Evolutionary conservation across 2,888 invertebrate genomes (phyloP), one percentile per base, ranked within the genome.

Genomic region (Morpho achilles): DNA sequence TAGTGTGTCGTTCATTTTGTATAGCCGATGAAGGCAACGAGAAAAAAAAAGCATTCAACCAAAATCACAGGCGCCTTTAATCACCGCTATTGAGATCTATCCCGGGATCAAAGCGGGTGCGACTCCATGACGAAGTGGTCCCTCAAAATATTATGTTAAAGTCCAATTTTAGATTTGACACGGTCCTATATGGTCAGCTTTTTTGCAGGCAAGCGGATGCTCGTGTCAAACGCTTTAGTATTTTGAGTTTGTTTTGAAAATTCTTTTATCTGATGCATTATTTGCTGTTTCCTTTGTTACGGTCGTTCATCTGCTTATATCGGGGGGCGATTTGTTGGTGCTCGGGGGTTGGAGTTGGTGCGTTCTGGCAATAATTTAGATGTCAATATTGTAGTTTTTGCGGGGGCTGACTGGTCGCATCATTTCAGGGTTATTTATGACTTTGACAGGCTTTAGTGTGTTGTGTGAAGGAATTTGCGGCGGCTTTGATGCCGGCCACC

Each of bases 201-300:
- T 88, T 88, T 89, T 87, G 84, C 80, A 70, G 70, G 69, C 76
- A 74, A 87, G 85, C 90, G 90, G 91, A 91, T 91, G 91, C 90
- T 87, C 89, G 88, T 88, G 91, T 90, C 91, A 89, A 91, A 86
- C 87, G 89, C 87, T 87, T 89, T 84, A 87, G 87, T 89, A 89
- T 88, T 87, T 88, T 87, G 89, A 90, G 88, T 90, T 91, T 91
- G 91, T 90, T 90, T 91, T 90, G 89, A 91, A 91, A 89, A 90
- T 86, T 90, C 90, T 90, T 91, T 91, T 91, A 89, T 91, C 84
- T 87, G 88, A 85, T 87, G 82, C 86, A 87, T 90, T 82, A 79
- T 83, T 90, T 82, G 84, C 77, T 84, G 83, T 84, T 79, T 76
- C 79, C 78, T 84, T 89, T 90, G 88, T 88, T 79, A 74, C 71